Base-by-base conservation (phyloP, 1,140 invertebrate genomes). In the Bombus sylvicola region DNA sequence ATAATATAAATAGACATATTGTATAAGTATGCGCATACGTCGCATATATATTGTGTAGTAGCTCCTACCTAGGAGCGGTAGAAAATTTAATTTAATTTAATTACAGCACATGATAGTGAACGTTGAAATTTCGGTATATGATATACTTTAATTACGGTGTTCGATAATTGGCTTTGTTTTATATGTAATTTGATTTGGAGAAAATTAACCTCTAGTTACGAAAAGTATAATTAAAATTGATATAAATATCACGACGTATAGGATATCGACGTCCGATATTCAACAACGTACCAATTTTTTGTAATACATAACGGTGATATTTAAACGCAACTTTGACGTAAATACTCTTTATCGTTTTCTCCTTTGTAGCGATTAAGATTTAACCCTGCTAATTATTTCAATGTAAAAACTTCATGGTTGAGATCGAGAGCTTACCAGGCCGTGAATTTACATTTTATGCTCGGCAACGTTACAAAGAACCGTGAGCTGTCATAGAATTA, bases 381-480 rank as follows among this genome's bases (percentile, higher is more conserved):
- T 22, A 9, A 31, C 34, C 39, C 34, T 22, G 69, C 41, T 64
- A 80, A 85, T 85, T 80, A 62, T 59, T 80, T 59, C 47, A 43
- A 71, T n/a, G 41, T 47, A 6, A 72, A 64, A 64, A 79, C 47
- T 37, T 62, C 66, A 13, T 5, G 47, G 8, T 15, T 13, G 66
- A 34, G 28, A 71, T 34, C 37, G 47, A 37, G 59, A 37, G 43
- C 13, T 59, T 28, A 8, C 2, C 53, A 57, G 34, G 13, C 37
- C n/a, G n/a, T 43, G 53, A 79, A 71, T 78, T 84, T 62, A 62
- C 39, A 71, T 84, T 84, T 84, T 41, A 84, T 66, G 76, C 22
- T 25, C n/a, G 39, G 39, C 3, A 31, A 57, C n/a, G 57, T 64
- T 39, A 85, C 76, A 85, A 85, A 85, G 83, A 57, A 43, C 4